Conservation (phyloP, 2,113 vertebrate species). For the Pseudopodoces humilis region DNA sequence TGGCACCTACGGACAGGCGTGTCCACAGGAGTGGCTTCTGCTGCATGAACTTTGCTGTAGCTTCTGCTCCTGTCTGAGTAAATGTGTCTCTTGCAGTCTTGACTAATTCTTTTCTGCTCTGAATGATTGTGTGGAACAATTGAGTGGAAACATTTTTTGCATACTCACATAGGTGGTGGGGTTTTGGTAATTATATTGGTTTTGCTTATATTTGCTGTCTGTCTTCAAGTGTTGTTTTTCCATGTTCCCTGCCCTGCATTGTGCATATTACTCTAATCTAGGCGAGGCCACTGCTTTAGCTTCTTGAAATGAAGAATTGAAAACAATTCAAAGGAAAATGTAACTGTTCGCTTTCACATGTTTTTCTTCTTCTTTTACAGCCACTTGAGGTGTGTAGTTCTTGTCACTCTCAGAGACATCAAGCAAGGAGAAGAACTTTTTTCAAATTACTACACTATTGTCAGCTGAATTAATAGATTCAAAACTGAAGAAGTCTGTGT, state of each 20-base stretch:
- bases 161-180: neutral
- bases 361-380: conserved; percentile 61
- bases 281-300: neutral
- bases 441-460: conserved; percentile 94
- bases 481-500: neutral
- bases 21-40: neutral
- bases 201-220: neutral
- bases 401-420: conserved; percentile 87
- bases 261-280: neutral
- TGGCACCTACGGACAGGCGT: accelerated
- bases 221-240: neutral
- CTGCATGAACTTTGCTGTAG: neutral
- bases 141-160: neutral
- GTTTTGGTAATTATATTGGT: neutral
- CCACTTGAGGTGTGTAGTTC: conserved; percentile 84
- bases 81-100: neutral
- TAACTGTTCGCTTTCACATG: neutral
- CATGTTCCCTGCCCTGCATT: neutral
- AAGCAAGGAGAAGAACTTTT: conserved; percentile 88
- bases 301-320: neutral
- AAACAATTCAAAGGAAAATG: neutral
- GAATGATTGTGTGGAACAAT: neutral
- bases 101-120: neutral
- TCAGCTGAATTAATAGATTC: conserved; percentile 68
- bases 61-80: neutral